Percentiles rank a stretch among this genome's conserved stretches.
Conservation (phyloP, 2,113 vertebrate species). For the Leucoraja erinaceus region DNA sequence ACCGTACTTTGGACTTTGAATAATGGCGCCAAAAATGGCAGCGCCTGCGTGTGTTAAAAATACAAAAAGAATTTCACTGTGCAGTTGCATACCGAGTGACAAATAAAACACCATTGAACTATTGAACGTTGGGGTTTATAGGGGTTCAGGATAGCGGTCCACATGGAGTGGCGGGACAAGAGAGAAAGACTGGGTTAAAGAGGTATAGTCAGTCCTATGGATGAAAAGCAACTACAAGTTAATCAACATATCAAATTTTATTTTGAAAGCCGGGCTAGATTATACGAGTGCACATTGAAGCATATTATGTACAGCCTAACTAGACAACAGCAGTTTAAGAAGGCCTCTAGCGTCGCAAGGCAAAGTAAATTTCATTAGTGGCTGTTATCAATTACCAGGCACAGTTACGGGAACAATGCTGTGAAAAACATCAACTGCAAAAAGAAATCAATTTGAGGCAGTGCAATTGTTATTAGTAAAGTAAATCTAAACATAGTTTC, state of each 20-base stretch:
- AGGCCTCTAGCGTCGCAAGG: background rate
- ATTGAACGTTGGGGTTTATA: too few relatives aligned
- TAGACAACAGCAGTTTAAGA: background rate
- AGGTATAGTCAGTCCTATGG: background rate
- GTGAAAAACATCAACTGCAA: background rate
- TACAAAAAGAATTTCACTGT: too few relatives aligned
- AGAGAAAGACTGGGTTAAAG: background rate
- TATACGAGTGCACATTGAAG: background rate
- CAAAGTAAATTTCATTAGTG: background rate
- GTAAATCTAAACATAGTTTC: background rate
- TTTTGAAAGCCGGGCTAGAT: background rate
- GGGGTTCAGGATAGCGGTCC: too few relatives aligned
- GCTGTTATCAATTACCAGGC: background rate
- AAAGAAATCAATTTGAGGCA: background rate
- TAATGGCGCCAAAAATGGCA: too few relatives aligned
- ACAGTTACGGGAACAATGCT: background rate
- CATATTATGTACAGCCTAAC: background rate
- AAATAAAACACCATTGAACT: too few relatives aligned
- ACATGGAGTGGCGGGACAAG: too few relatives aligned
- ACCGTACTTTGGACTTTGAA: too few relatives aligned
- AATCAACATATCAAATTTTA: background rate
- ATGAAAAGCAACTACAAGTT: background rate
- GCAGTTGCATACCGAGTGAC: too few relatives aligned
- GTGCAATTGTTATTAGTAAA: background rate
- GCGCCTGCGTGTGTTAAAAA: too few relatives aligned